Base-by-base conservation (phyloP, 2,888 invertebrate species). In the Ctenicera cuprea region DNA sequence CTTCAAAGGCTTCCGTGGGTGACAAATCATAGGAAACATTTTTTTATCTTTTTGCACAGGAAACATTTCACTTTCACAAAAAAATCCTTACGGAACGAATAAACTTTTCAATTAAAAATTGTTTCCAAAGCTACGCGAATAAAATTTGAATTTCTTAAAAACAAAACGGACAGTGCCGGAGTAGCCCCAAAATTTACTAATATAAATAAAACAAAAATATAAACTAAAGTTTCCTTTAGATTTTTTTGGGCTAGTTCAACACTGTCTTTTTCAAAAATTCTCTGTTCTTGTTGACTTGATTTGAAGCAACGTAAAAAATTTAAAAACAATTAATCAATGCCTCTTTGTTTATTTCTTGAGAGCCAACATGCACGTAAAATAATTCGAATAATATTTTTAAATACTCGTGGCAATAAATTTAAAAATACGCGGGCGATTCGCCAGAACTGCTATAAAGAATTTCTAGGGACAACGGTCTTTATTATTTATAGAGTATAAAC, bases 1-100 rank as follows among this genome's bases (percentile, higher is more conserved):
- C 65, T 66, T 66, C 52, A 22, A 52, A 22, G 20, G 26, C 43
- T 63, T 18, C 50, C 65, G 18, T 54, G 20, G 16, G 48, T 41
- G 50, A 12, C 9, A 22, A 54, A 26, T 14, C 14, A 3, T 2
- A 48, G 16, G 18, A 48, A 5, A 48, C 16, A 9, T 11, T 48
- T 48, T 45, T 45, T 45, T 43, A 1, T 43, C 16, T 14, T 43
- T 14, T 48, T 48, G 48, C 48, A 48, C 48, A 48, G 1, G 16
- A 16, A 14, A 48, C 48, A 7, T 8, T 18, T 18, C 1, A 48
- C 18, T 48, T n/a, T 26, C 2, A 26, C 26, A 26, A 26, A 2
- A 26, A 26, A 8, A 8, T 33, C 33, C 33, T 4, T 8, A 9
- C 33, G 33, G 7, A 26, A n/a, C n/a, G n/a, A n/a, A n/a, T n/a